A percentile compares a stretch with the other conserved stretches of the same genome.
Conservation (phyloP, 1,140 invertebrate species). For the Heliconius nattereri region DNA sequence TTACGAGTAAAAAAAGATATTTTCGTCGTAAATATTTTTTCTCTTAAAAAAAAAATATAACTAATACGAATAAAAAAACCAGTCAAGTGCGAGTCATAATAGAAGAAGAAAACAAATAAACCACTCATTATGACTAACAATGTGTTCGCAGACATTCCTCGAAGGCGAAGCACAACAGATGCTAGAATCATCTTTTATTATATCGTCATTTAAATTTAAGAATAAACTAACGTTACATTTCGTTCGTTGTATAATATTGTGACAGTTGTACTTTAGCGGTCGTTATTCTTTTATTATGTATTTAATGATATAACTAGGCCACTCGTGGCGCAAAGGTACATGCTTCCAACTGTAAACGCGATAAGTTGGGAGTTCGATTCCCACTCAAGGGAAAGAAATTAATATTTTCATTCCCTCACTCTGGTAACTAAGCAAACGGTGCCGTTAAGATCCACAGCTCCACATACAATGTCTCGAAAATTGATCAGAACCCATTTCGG, state of each 20-base stretch:
- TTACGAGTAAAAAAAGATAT: too few species aligned
- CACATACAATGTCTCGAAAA: neutral
- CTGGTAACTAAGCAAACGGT: neutral
- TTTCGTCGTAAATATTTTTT: too few species aligned
- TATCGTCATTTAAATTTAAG: neutral
- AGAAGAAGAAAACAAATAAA: neutral
- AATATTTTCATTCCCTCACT: neutral
- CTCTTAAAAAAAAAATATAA: too few species aligned
- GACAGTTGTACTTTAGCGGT: neutral
- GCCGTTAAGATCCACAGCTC: neutral
- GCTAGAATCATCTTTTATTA: conserved; percentile 5
- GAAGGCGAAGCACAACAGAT: conserved; percentile 7
- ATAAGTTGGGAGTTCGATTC: neutral
- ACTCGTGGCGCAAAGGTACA: neutral
- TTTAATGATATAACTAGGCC: neutral
- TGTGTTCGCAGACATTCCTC: neutral
- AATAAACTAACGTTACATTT: neutral
- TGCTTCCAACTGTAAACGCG: neutral
- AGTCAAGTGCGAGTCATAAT: neutral
- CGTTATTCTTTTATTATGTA: neutral
- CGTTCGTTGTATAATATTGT: neutral
- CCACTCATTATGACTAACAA: neutral
- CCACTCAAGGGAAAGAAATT: neutral
- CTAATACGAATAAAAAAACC: too few species aligned
- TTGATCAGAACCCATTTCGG: too few species aligned